These are phyloP conservation scores for Lepeophtheirus salmonis DNA, from an alignment of 1,140 invertebrate species.

Conservation along the genomic window DNA sequence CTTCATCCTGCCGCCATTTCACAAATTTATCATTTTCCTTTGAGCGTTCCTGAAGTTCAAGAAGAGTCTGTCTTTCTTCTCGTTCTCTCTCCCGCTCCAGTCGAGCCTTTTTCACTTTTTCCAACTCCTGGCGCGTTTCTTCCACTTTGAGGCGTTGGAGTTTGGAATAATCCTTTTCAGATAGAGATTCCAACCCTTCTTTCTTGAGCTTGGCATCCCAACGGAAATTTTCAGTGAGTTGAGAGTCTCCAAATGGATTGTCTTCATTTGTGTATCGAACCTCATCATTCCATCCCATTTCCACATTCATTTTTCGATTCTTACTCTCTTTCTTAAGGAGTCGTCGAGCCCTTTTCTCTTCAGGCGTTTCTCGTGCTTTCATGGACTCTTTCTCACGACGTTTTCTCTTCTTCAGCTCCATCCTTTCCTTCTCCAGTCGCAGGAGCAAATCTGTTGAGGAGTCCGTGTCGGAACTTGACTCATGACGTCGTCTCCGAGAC, in stretches of 20 bases:
- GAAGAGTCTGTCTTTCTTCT: constrained; percentile 71
- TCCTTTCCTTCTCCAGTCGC: constrained; percentile 43
- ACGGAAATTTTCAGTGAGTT: constrained; percentile 76
- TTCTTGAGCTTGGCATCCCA: constrained; percentile 93
- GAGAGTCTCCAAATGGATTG: constrained; percentile 95
- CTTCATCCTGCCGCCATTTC: constrained; percentile 85
- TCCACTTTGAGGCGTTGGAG: constrained; percentile 66
- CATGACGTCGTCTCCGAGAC: not conserved
- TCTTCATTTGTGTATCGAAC: constrained; percentile 91
- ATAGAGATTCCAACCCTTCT: constrained; percentile 63
- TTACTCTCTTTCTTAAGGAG: constrained; percentile 78
- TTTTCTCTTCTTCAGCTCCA: constrained; percentile 41
- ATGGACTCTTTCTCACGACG: constrained; percentile 54
- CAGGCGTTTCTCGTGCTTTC: constrained; percentile 80
- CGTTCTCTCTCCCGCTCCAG: constrained; percentile 73
- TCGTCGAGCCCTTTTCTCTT: constrained; percentile 71
- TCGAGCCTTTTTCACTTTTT: constrained; percentile 76
- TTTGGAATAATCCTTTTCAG: constrained; percentile 60
- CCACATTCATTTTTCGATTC: constrained; percentile 49
- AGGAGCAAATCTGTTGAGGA: constrained; percentile 17
- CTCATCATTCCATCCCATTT: constrained; percentile 91
- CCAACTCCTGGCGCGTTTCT: constrained; percentile 68
- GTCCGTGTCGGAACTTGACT: not conserved
- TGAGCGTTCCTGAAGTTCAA: constrained; percentile 62
- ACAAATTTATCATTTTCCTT: constrained; percentile 87